These are phyloP conservation scores for Bos javanicus DNA, from an alignment of 2,113 vertebrate species.

Conservation along the genomic window DNA sequence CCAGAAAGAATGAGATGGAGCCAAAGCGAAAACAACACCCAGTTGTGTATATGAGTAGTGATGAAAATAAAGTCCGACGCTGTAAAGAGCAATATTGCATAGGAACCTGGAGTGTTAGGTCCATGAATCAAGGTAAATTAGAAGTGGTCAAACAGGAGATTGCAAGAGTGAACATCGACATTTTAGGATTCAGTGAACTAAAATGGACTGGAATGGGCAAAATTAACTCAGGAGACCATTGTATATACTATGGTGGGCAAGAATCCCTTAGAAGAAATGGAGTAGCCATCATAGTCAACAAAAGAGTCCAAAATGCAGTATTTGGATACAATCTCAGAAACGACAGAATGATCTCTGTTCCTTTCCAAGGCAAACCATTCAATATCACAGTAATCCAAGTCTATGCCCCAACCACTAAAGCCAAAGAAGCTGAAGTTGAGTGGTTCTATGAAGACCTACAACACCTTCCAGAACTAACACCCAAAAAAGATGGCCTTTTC, in stretches of 20 bases:
- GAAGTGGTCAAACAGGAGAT: not conserved
- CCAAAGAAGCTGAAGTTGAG: not conserved
- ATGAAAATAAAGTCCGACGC: not conserved
- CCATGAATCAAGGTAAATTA: not conserved
- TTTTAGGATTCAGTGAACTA: not conserved
- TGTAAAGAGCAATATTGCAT: not conserved
- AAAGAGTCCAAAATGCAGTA: not conserved
- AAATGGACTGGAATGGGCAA: not conserved
- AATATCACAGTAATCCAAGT: not conserved
- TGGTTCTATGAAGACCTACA: not conserved
- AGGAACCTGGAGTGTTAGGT: not conserved
- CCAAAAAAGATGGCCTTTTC: not conserved
- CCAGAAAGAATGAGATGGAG: not conserved
- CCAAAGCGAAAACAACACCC: not conserved
- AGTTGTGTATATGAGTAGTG: not conserved
- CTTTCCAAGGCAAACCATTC: not conserved
- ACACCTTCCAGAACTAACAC: not conserved
- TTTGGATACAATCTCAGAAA: not conserved
- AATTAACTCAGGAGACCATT: not conserved
- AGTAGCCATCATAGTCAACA: not conserved
- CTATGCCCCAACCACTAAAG: not conserved
- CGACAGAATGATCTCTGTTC: not conserved
- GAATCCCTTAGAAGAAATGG: not conserved
- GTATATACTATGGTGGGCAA: not conserved
- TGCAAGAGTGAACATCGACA: not conserved